Evolutionary conservation across 2,113 vertebrate genomes (phyloP), one percentile per base, ranked within the genome.

Genomic region (Beaufortia kweichowensis): DNA sequence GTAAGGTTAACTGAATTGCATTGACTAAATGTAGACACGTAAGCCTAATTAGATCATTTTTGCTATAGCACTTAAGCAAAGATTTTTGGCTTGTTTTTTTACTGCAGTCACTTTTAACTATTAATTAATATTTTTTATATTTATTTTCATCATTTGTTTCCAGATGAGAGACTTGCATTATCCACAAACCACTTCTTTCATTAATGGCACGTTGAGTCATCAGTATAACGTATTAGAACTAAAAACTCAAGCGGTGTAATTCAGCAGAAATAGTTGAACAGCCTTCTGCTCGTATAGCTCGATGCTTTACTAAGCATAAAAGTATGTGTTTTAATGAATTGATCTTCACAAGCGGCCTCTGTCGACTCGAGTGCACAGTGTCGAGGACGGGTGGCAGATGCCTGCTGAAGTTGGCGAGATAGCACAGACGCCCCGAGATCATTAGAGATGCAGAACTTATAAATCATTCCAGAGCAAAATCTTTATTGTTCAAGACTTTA

Each of bases 271-370:
- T 53, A 43, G 21, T 41, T 59, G 59, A 57, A 28, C 76, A 75
- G 65, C 53, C 26, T 69, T 48, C 64, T 56, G 62, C 62, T 72
- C 7, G 6, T 35, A 55, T 56, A 57, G 59, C 43, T 50, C 71
- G 46, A 65, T 43, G 75, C 66, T 77, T 41, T 41, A 75, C 33
- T 21, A 53, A 31, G 35, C 62, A 67, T 29, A 26, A 59, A 46
- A 72, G 12, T 24, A 33, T 63, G 35, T 77, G 65, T 76, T 73
- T 46, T 39, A 41, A 46, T 66, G 72, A 69, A 81, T 82, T 81
- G 82, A 79, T 82, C 76, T 83, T 83, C 79, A 53, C 53, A 72
- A 79, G 67, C 66, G 61, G 71, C 79, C 81, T 64, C 57, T 26
- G 56, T 75, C 68, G 72, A 70, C 78, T 76, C 75, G 78, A 77